These are phyloP conservation scores for Acleris holmiana DNA, from an alignment of 2,888 invertebrate genomes.

Conservation along the genomic window DNA sequence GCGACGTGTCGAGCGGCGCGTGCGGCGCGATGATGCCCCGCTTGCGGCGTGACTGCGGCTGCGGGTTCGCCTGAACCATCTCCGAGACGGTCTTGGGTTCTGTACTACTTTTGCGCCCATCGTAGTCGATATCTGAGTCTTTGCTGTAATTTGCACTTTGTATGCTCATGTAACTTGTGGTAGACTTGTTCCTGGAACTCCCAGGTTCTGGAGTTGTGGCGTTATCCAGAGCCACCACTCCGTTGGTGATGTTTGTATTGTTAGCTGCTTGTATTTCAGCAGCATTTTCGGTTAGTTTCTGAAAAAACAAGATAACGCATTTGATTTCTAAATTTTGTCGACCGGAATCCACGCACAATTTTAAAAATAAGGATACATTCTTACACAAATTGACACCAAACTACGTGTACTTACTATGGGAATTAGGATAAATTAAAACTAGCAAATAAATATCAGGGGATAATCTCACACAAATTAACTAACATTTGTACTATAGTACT, in stretches of 20 bases:
- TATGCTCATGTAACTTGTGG: constrained; percentile 59
- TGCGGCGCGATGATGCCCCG: constrained; percentile 83
- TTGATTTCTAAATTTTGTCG: too few relatives aligned
- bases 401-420: too few relatives aligned
- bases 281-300: constrained; percentile 62
- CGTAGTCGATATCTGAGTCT: constrained; percentile 60
- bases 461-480: too few relatives aligned
- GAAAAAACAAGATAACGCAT: too few relatives aligned
- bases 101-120: constrained; percentile 60
- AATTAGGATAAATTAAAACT: too few relatives aligned
- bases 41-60: constrained; percentile 60
- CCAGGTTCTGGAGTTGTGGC: constrained; percentile 46
- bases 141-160: constrained; percentile 57
- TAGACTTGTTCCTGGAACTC: constrained; percentile 54
- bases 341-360: too few relatives aligned
- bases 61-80: constrained; percentile 60
- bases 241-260: constrained; percentile 51
- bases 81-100: constrained; percentile 70
- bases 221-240: constrained; percentile 43
- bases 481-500: too few relatives aligned
- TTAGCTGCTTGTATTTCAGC: constrained; percentile 40
- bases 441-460: too few relatives aligned
- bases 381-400: too few relatives aligned
- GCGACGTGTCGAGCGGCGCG: constrained; percentile 68
- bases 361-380: too few relatives aligned